Evolutionary conservation across 2,888 invertebrate genomes (phyloP).

Genomic region (Metacarcinus magister): DNA sequence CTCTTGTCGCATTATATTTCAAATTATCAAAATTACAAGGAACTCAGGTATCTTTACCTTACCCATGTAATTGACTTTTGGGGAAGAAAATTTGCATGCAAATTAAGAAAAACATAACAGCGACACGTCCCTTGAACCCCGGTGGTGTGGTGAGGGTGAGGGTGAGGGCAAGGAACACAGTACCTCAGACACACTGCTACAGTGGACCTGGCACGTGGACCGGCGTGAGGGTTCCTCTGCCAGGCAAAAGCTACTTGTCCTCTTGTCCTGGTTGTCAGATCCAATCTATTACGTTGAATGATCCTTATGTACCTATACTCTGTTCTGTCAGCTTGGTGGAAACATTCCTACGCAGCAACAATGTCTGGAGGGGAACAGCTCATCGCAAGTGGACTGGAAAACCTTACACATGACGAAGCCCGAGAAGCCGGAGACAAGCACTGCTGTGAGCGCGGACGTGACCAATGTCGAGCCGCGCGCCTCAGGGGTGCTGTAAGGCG

Average conservation of each 20-base stretch:
- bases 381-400: not conserved
- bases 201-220: not conserved
- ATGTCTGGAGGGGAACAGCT: not conserved
- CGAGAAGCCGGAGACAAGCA: not conserved
- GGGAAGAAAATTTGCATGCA: not conserved
- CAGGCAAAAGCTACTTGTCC: not conserved
- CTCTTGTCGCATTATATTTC: conserved; percentile 6
- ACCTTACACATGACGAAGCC: not conserved
- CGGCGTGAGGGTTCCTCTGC: not conserved
- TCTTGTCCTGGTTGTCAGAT: conserved; percentile 20
- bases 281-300: conserved; percentile 12
- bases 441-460: conserved; percentile 4
- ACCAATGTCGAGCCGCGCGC: not conserved
- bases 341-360: conserved; percentile 7
- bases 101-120: not conserved
- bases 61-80: not conserved
- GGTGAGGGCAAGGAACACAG: not conserved
- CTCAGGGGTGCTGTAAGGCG: not conserved
- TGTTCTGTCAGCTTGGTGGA: not conserved
- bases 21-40: not conserved
- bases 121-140: not conserved
- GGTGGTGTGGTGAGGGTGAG: not conserved
- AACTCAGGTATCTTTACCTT: not conserved
- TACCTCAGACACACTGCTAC: not conserved
- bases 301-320: not conserved